Base-by-base conservation (phyloP, 2,888 invertebrate species). In the Hartigia nigra region DNA sequence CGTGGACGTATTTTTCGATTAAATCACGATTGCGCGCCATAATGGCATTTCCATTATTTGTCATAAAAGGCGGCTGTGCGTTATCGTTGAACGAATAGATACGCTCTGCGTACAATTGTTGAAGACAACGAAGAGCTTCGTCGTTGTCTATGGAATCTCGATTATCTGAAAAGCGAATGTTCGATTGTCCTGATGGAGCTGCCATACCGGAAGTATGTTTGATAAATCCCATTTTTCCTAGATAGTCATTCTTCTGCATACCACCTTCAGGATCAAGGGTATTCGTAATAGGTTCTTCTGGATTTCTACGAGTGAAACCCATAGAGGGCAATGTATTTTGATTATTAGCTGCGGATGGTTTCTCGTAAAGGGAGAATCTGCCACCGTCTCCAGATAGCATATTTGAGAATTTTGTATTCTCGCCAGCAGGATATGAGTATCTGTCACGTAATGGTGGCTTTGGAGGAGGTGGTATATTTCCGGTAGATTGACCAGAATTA, bases 1-100 rank as follows among this genome's bases (percentile, higher is more conserved):
- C 89, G 14, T 77, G 84, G 14, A 87, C 83, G 76, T 90, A 91
- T 36, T 84, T 87, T 11, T 90, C 88, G 37, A 90, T 89, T 84
- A 90, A 85, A 31, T 90, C 87, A 70, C 81, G 86, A 80, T 87
- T 87, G 4, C 85, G 86, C 37, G 83, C 70, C 31, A 85, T 78
- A 76, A 88, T 78, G 1, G 82, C 76, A 74, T 87, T 85, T 70
- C 85, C 87, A 31, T 87, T 87, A 31, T 78, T 84, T 12, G 81
- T 69, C 77, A 85, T 83, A 31, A 84, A 87, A 5, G 87, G 87
- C 31, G 79, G 69, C 14, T 31, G 32, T 34, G 4, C 34, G 14
- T 72, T n/a, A 14, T 72, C 12, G 4, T 31, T 34, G 1, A 32
- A 32, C 34, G 12, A 23, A 39, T 84, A 81, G 35, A 31, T 37